Base-by-base conservation (phyloP, 2,888 invertebrate species). In the Drosophila tanythrix region DNA sequence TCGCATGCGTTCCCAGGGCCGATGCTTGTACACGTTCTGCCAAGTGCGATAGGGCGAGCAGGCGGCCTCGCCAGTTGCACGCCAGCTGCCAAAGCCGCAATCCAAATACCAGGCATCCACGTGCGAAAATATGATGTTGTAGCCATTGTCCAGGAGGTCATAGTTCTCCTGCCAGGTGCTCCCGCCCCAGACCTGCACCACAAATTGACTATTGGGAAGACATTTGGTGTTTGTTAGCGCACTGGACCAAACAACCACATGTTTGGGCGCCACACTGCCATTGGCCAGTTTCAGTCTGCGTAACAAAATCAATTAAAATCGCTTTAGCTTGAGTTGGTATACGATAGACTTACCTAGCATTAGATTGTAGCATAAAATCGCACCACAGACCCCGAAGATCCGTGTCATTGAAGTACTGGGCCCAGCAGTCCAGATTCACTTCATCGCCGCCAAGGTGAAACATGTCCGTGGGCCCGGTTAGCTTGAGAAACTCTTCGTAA, bases 21-120 rank as follows among this genome's bases (percentile, higher is more conserved):
- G 94, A 92, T 97, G 97, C 92, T 96, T 96, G 93, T 97, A 98
- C 57, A 97, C 95, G 75, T 96, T 96, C 92, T 97, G 97, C 97
- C 97, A 97, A 57, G 96, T 96, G 70, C 96, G 95, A 93, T 97
- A 98, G 11, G 97, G 97, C 27, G 97, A 96, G 92, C 97, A 98
- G 83, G 97, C 97, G 1, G 97, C 97, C 82, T 97, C 97, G 65
- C 93, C 93, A 35, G 95, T 95, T 90, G 97, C 96, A 31, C 97
- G 94, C 97, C 97, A 97, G 76, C 96, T 96, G 0, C 97, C 97
- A 92, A 96, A 97, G 1, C 97, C 97, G 91, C 97, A 97, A 92
- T 97, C 97, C 79, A 97, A 94, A 93, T 97, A 97, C 97, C 97
- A 97, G 6, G 97, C 97, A 92, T 97, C 97, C 63, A 97, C 97